These are phyloP conservation scores for Eulimnadia texana DNA, from an alignment of 1,140 invertebrate species.

Conservation along the genomic window DNA sequence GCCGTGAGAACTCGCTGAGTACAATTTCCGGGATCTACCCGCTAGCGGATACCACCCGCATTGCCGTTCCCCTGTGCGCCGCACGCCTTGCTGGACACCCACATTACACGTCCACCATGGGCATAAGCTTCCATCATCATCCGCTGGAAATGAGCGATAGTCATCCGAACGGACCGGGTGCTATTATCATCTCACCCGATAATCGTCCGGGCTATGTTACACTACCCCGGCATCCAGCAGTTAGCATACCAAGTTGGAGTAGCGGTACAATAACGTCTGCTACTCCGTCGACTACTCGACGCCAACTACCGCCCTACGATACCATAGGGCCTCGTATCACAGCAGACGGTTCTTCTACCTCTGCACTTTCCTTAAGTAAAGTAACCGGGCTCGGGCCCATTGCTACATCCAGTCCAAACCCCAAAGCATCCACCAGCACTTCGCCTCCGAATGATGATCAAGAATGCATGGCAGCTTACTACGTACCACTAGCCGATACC, in stretches of 20 bases:
- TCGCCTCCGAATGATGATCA: background rate
- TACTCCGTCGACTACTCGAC: slow-evolving; percentile 18
- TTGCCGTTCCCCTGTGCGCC: slow-evolving; percentile 12
- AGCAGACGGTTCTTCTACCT: slow-evolving; percentile 54
- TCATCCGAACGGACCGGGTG: slow-evolving; percentile 1
- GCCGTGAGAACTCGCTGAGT: slow-evolving; percentile 31
- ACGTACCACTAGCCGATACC: slow-evolving; percentile 19
- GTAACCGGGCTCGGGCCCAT: slow-evolving; percentile 18
- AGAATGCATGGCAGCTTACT: slow-evolving; percentile 19
- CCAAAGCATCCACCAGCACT: slow-evolving; percentile 6
- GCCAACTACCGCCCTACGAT: slow-evolving; percentile 63
- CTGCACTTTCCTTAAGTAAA: slow-evolving; percentile 50
- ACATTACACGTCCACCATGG: background rate
- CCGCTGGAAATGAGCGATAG: slow-evolving; percentile 1
- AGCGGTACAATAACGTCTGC: slow-evolving; percentile 16
- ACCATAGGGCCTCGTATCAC: slow-evolving; percentile 78
- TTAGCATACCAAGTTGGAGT: slow-evolving; percentile 48
- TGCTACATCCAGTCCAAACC: slow-evolving; percentile 15
- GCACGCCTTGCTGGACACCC: slow-evolving; percentile 11
- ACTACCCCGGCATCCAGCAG: slow-evolving; percentile 60
- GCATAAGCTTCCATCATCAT: slow-evolving; percentile 1
- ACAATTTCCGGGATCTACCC: slow-evolving; percentile 16
- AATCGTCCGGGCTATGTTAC: slow-evolving; percentile 23
- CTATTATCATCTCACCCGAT: background rate
- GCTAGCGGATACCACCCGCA: slow-evolving; percentile 12